These are phyloP conservation scores for Eupristina koningsbergeri DNA, from an alignment of 1,140 invertebrate species.

Conservation along the genomic window DNA sequence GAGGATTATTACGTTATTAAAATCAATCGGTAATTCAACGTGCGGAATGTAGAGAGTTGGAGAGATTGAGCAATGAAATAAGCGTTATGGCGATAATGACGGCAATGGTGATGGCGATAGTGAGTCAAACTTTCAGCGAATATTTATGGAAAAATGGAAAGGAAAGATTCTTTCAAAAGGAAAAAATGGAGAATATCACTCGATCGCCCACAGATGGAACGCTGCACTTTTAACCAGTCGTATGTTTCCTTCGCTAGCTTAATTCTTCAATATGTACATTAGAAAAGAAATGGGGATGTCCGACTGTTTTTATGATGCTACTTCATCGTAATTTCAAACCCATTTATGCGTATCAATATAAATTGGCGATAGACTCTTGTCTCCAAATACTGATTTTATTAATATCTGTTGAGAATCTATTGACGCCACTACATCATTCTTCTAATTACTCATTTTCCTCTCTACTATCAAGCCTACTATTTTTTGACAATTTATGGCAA, in stretches of 20 bases:
- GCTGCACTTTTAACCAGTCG: constrained; percentile 22
- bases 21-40: too few species aligned
- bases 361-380: neutral
- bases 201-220: constrained; percentile 9
- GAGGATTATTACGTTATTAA: too few species aligned
- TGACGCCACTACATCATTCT: neutral
- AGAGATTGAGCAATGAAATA: constrained; percentile 26
- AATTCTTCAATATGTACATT: constrained; percentile 49
- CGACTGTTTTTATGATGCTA: neutral
- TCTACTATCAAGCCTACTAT: too few species aligned
- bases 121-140: too few species aligned
- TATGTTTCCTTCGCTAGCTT: constrained; percentile 39
- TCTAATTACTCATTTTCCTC: neutral
- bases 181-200: constrained; percentile 43
- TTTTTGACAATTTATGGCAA: too few species aligned
- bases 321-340: constrained; percentile 32
- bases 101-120: too few species aligned
- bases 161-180: constrained; percentile 31
- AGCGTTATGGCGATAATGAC: too few species aligned
- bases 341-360: constrained; percentile 39
- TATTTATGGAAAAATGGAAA: constrained; percentile 36
- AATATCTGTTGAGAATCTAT: neutral
- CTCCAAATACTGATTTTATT: neutral
- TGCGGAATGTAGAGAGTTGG: too few species aligned
- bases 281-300: neutral